phyloP scores from a whole-genome alignment of 2,888 invertebrate genomes.

The Encarsia formosa region DNA sequence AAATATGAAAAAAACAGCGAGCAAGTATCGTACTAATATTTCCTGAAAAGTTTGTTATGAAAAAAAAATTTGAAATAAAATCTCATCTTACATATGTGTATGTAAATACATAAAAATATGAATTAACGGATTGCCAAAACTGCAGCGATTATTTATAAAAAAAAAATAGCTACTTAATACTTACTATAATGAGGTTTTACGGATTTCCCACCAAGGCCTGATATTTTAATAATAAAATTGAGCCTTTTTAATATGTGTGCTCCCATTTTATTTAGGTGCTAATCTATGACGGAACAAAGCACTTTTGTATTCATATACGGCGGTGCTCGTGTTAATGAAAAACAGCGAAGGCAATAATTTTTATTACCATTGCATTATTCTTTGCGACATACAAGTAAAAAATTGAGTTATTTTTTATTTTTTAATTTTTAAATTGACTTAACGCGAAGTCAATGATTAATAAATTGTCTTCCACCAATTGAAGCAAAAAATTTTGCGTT shows the following conservation, averaged over 20 bases:
- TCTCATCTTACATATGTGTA: constrained; percentile 15
- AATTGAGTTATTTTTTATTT: no score
- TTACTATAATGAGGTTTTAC: constrained; percentile 8
- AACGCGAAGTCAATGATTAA: no score
- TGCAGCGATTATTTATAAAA: constrained; percentile 5
- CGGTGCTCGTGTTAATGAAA: no score
- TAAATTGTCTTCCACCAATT: neutral
- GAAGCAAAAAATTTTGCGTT: neutral
- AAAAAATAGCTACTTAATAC: constrained; percentile 12
- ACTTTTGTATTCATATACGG: no score
- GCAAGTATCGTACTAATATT: constrained; percentile 7
- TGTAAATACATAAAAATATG: constrained; percentile 9
- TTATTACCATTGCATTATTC: no score
- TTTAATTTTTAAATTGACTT: no score
- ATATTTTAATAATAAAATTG: constrained; percentile 5
- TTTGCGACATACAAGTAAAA: no score
- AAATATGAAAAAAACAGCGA: neutral
- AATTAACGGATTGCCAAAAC: constrained; percentile 15
- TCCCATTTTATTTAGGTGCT: no score
- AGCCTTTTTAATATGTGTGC: constrained; percentile 23
- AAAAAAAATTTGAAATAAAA: constrained; percentile 3
- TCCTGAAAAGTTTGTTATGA: no score
- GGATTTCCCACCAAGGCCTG: constrained; percentile 20
- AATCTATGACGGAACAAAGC: no score
- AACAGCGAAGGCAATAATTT: no score